phyloP scores from a whole-genome alignment of 1,140 invertebrate species.

The Caenorhabditis tropicalis region DNA sequence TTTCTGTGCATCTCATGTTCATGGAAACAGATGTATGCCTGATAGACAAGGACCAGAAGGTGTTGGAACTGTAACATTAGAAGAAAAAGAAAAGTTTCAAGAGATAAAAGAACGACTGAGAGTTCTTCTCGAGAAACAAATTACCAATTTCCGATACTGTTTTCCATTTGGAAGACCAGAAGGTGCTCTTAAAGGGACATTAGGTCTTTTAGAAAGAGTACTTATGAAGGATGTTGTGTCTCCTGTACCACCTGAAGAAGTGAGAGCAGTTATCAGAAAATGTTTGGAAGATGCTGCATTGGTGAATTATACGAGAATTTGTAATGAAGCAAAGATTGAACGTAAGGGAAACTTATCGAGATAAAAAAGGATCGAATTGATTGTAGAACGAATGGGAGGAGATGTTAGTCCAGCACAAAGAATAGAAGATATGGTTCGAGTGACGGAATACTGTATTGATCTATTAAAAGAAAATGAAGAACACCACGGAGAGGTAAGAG shows the following conservation, averaged over 20 bases:
- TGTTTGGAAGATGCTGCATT: constrained; percentile 96
- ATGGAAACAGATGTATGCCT: constrained; percentile 84
- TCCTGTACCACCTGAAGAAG: constrained; percentile 94
- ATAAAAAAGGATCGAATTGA: neutral
- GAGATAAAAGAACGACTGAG: constrained; percentile 93
- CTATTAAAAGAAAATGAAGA: constrained; percentile 98
- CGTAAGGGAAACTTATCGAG: constrained; percentile 76
- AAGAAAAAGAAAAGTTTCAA: constrained; percentile 96
- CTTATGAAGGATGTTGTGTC: constrained; percentile 98
- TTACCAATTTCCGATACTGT: constrained; percentile 96
- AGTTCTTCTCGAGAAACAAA: constrained; percentile 92
- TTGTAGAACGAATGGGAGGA: constrained; percentile 69
- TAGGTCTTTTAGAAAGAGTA: constrained; percentile 91
- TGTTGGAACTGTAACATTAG: constrained; percentile 93
- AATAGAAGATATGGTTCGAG: constrained; percentile 92
- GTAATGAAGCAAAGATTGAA: constrained; percentile 95
- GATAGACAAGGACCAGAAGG: constrained; percentile 84
- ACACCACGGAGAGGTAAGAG: constrained; percentile 95
- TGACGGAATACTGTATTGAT: constrained; percentile 97
- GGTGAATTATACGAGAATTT: constrained; percentile 94
- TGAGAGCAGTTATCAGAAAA: constrained; percentile 87
- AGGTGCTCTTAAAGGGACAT: constrained; percentile 91
- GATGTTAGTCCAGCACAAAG: constrained; percentile 69
- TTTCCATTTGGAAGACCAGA: constrained; percentile 98
- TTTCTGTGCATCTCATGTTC: constrained; percentile 97